Conservation (phyloP, 2,888 invertebrate species). For the Agriopis leucophaearia region DNA sequence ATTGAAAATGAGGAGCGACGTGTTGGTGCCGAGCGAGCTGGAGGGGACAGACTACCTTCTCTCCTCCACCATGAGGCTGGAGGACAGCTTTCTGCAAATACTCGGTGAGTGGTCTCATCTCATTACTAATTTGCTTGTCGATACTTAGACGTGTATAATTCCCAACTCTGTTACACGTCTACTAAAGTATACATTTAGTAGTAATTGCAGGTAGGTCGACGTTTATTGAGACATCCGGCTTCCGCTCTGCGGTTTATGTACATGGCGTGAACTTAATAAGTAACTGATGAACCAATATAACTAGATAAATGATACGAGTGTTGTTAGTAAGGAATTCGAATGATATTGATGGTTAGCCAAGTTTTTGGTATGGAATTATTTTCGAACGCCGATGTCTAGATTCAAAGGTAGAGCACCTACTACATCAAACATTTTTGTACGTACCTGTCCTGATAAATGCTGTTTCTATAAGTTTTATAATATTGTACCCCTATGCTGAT, state of each 20-base stretch:
- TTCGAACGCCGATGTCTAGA: not conserved
- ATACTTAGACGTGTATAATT: not conserved
- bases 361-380: constrained; percentile 11
- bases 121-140: not conserved
- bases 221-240: constrained; percentile 22
- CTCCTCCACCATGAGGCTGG: constrained; percentile 87
- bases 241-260: constrained; percentile 7
- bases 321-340: constrained; percentile 10
- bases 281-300: not conserved
- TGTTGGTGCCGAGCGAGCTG: constrained; percentile 84
- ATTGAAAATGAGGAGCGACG: constrained; percentile 82
- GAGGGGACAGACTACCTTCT: constrained; percentile 88
- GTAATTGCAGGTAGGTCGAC: not conserved
- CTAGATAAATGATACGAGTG: not conserved
- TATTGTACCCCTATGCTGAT: too few species aligned
- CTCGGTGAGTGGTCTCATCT: constrained; percentile 80
- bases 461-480: too few species aligned
- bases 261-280: not conserved
- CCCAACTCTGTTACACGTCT: not conserved
- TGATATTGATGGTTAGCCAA: constrained; percentile 32
- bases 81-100: constrained; percentile 88
- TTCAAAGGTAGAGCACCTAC: not conserved
- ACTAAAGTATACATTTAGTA: constrained; percentile 2
- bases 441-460: too few species aligned
- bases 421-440: not conserved